phyloP scores from a whole-genome alignment of 1,140 invertebrate species.

The Chymomyza costata region DNA sequence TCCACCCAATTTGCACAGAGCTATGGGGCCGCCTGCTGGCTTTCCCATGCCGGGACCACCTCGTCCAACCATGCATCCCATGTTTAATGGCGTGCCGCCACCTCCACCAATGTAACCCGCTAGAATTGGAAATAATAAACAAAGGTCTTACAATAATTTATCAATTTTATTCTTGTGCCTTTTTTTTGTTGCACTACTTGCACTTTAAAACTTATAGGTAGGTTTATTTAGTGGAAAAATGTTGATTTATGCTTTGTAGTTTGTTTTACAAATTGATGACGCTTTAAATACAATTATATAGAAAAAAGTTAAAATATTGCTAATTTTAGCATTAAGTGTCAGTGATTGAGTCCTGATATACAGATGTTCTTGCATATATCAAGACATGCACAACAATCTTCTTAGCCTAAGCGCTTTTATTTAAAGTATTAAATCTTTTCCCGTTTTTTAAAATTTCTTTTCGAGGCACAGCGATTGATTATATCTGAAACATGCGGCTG shows the following conservation, averaged over 20 bases:
- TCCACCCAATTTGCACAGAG: constrained; percentile 76
- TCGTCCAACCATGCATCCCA: constrained; percentile 77
- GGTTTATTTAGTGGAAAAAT: no score
- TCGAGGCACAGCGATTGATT: constrained; percentile 90
- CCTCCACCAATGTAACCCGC: constrained; percentile 80
- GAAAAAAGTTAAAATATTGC: constrained; percentile 3
- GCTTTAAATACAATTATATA: no score
- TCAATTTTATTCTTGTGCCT: neutral
- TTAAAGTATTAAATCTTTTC: constrained; percentile 81
- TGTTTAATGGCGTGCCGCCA: constrained; percentile 83
- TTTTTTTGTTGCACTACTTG: neutral
- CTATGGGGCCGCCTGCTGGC: constrained; percentile 82
- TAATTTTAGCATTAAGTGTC: constrained; percentile 2
- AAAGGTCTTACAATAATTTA: no score
- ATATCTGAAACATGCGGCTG: constrained; percentile 92
- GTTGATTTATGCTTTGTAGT: no score
- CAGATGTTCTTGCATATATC: no score
- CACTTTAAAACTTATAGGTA: neutral
- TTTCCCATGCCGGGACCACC: constrained; percentile 80
- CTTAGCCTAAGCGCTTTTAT: no score
- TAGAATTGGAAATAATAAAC: constrained; percentile 3
- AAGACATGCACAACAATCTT: no score
- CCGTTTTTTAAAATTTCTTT: constrained; percentile 92
- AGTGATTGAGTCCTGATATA: no score
- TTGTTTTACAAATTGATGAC: no score